Evolutionary conservation across 1,140 invertebrate species (phyloP), one percentile per base, ranked within the genome.

Genomic region (Macrosteles quadrilineatus): DNA sequence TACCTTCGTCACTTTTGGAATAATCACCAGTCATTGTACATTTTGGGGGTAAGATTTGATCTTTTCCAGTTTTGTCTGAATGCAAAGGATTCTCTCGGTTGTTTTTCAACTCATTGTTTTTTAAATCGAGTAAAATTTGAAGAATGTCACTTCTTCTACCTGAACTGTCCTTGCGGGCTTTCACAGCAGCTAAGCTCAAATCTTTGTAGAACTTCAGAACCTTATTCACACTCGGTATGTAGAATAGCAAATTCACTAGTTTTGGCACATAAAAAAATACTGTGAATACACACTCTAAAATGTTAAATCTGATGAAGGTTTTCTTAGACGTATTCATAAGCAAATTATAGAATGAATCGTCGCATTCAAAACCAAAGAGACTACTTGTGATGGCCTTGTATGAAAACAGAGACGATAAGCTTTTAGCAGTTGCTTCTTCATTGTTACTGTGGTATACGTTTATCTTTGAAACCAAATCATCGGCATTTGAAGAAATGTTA

Each of bases 381-480:
- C 83, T 85, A 0, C 80, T 81, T 25, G 81, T 82, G 3, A 87
- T 86, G 1, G 85, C 82, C 72, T 86, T 84, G 17, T 84, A 85
- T 3, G 81, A 84, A 63, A 82, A 86, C 72, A 81, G 80, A 23
- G 6, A n/a, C 23, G 12, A 17, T 30, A 65, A n/a, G 3, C 31
- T 19, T 2, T 23, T 21, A 14, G 19, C 14, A 12, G 6, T 9
- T 6, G 14, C 6, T 23, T 6, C 19, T 53, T 6, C 63, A 2
- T 65, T 36, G 2, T 19, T 29, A 17, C 19, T 21, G 6, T 6
- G 4, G 14, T 53, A 14, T 53, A 21, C 4, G 6, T 53, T 23
- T n/a, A 53, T 11, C 23, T 53, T 4, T 53, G 6, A 9, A 4
- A 53, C 50, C 6, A 53, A 19, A 23, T 9, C 6, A 6, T 53